Evolutionary conservation across 2,888 invertebrate species (phyloP).

Genomic region (Electrophaes corylata): DNA sequence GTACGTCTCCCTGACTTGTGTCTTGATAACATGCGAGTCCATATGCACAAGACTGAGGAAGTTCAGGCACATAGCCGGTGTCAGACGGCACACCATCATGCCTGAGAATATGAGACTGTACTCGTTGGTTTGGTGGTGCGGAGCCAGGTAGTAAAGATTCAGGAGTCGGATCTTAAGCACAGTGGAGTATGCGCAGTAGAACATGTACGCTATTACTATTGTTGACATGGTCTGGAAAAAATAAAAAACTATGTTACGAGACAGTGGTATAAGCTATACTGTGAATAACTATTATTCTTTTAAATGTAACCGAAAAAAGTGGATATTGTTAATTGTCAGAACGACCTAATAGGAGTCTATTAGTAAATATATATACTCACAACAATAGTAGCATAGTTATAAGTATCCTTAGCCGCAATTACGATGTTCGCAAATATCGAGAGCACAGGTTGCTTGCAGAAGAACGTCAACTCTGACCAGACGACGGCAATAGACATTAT

Average conservation of each 20-base stretch:
- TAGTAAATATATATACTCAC: constrained; percentile 73
- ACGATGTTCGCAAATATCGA: constrained; percentile 98
- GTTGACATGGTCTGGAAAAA: constrained; percentile 92
- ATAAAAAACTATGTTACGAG: too few relatives aligned
- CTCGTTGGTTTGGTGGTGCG: constrained; percentile 99
- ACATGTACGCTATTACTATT: constrained; percentile 95
- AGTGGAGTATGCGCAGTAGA: constrained; percentile 99
- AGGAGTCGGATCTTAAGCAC: constrained; percentile 97
- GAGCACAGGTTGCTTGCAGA: constrained; percentile 94
- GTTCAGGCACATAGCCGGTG: constrained; percentile 99
- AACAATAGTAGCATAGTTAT: constrained; percentile 98
- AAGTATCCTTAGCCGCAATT: constrained; percentile 89
- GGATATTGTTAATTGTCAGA: too few relatives aligned
- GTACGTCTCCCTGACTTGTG: constrained; percentile 92
- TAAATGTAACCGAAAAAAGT: too few relatives aligned
- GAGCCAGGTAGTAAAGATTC: constrained; percentile 98
- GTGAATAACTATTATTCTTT: too few relatives aligned
- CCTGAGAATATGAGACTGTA: constrained; percentile 99
- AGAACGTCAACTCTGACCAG: constrained; percentile 99
- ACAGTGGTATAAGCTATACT: too few relatives aligned
- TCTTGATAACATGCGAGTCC: constrained; percentile 96
- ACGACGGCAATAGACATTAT: constrained; percentile 95
- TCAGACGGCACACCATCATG: constrained; percentile 98
- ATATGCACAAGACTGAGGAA: constrained; percentile 98
- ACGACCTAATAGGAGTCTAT: too few relatives aligned